phyloP scores from a whole-genome alignment of 1,140 invertebrate genomes.

The Hyphantria cunea region DNA sequence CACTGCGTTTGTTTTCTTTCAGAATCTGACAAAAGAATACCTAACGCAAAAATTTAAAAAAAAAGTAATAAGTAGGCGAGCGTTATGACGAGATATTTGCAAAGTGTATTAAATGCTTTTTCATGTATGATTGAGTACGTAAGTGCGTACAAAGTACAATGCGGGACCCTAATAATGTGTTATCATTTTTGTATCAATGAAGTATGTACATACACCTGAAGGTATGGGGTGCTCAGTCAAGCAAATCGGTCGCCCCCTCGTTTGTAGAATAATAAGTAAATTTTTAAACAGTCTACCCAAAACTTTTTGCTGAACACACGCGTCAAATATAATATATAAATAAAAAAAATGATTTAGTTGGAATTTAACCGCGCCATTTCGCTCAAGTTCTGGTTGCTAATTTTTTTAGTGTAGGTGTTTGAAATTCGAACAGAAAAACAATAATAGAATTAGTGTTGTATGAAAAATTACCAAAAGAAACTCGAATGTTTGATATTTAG shows the following conservation, averaged over 20 bases:
- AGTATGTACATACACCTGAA: constrained; percentile 16
- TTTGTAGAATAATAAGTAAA: constrained; percentile 21
- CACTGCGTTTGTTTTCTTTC: too few relatives aligned
- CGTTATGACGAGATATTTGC: too few relatives aligned
- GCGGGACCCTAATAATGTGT: constrained; percentile 13
- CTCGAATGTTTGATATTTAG: too few relatives aligned
- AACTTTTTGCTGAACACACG: constrained; percentile 19
- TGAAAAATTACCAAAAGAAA: too few relatives aligned
- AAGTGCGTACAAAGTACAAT: background rate
- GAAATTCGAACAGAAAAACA: too few relatives aligned
- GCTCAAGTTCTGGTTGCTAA: constrained; percentile 10
- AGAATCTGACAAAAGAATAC: too few relatives aligned
- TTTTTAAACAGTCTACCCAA: constrained; percentile 36
- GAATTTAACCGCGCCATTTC: background rate
- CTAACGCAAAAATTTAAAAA: too few relatives aligned
- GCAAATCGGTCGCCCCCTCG: constrained; percentile 31
- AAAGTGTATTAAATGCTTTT: too few relatives aligned
- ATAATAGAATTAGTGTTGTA: too few relatives aligned
- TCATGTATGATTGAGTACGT: background rate
- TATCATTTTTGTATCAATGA: constrained; percentile 19
- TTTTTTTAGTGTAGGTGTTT: constrained; percentile 1
- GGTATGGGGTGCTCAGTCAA: constrained; percentile 35
- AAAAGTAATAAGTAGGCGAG: too few relatives aligned
- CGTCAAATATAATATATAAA: constrained; percentile 5
- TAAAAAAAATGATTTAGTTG: constrained; percentile 1